These are phyloP conservation scores for Dendrolimus kikuchii DNA, from an alignment of 1,140 invertebrate species.

Conservation along the genomic window DNA sequence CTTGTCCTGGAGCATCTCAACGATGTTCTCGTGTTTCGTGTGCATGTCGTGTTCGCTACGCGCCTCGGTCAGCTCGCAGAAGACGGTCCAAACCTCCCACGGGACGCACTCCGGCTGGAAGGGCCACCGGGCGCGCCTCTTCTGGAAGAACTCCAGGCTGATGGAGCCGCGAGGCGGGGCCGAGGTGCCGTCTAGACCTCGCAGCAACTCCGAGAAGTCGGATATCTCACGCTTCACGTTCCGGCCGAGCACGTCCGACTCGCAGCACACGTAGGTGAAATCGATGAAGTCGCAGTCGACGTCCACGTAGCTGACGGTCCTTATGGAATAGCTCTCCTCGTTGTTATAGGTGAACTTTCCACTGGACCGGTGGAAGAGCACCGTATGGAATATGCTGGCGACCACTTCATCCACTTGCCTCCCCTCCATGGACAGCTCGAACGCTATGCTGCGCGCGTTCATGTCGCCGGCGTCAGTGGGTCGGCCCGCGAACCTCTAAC, in stretches of 20 bases:
- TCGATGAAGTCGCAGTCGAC: constrained; percentile 98
- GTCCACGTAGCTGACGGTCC: constrained; percentile 95
- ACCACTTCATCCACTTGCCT: constrained; percentile 96
- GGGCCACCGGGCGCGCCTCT: constrained; percentile 89
- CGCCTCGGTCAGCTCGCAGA: constrained; percentile 89
- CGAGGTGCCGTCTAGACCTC: constrained; percentile 80
- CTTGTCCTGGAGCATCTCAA: constrained; percentile 93
- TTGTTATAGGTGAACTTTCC: constrained; percentile 97
- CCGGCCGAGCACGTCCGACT: constrained; percentile 83
- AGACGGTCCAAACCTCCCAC: constrained; percentile 98
- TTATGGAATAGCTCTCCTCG: constrained; percentile 95
- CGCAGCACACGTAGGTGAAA: constrained; percentile 96
- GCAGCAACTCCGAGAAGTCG: constrained; percentile 88
- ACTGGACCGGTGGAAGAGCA: constrained; percentile 93
- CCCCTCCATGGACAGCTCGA: constrained; percentile 92
- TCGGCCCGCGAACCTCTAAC: constrained; percentile 23
- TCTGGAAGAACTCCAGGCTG: constrained; percentile 96
- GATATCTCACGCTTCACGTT: constrained; percentile 87
- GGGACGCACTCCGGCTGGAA: constrained; percentile 92
- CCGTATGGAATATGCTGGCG: constrained; percentile 94
- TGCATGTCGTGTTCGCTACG: constrained; percentile 92
- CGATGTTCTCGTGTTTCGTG: constrained; percentile 89
- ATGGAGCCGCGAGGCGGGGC: constrained; percentile 82
- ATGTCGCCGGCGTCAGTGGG: constrained; percentile 73
- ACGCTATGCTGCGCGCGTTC: constrained; percentile 91